A percentile compares a stretch with the other conserved stretches of the same genome.
These are phyloP conservation scores for Drosophila takahashii DNA, from an alignment of 1,140 invertebrate species.

Conservation along the genomic window DNA sequence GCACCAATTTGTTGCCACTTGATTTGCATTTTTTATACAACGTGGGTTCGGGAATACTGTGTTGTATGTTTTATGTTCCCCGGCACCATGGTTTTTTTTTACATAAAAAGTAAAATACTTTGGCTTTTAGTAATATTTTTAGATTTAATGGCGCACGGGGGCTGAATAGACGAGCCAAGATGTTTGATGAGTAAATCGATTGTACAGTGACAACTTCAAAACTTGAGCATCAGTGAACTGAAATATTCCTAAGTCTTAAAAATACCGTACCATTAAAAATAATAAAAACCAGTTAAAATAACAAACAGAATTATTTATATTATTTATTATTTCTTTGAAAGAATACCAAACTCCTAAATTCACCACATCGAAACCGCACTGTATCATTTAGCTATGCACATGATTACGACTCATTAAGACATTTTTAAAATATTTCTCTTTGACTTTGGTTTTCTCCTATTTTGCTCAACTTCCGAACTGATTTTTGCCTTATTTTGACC, in stretches of 20 bases:
- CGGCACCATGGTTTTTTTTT: not conserved
- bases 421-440: conserved; percentile 42
- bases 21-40: conserved; percentile 36
- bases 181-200: not conserved
- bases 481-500: conserved; percentile 38
- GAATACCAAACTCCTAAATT: not conserved
- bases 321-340: too few species aligned
- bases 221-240: not conserved
- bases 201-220: not conserved
- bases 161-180: not conserved
- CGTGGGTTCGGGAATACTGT: conserved; percentile 1
- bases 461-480: conserved; percentile 30
- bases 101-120: conserved; percentile 4
- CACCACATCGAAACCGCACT: conserved; percentile 3
- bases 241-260: too few species aligned
- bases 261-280: too few species aligned
- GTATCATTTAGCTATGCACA: conserved; percentile 37
- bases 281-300: not conserved
- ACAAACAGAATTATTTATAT: too few species aligned
- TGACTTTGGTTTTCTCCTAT: conserved; percentile 30
- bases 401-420: conserved; percentile 33
- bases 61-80: conserved; percentile 8
- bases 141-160: not conserved
- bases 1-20: conserved; percentile 11
- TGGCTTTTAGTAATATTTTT: conserved; percentile 5